These are phyloP conservation scores for Globodera ellingtonae DNA, from an alignment of 1,140 invertebrate genomes.

Conservation along the genomic window DNA sequence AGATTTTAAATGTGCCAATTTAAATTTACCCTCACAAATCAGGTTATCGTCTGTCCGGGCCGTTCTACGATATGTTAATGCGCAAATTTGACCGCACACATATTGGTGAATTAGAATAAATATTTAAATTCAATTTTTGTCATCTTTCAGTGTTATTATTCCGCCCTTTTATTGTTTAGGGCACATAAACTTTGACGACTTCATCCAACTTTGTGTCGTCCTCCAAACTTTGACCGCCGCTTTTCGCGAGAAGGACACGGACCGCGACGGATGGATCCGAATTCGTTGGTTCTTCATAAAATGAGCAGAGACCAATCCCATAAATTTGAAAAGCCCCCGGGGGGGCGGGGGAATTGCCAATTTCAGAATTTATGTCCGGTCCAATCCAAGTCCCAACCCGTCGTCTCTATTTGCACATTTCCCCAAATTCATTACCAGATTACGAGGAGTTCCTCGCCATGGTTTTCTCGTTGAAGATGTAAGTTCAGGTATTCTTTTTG, in stretches of 20 bases:
- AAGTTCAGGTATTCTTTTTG: conserved; percentile 11
- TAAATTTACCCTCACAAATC: background rate
- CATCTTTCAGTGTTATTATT: no score
- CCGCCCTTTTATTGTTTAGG: background rate
- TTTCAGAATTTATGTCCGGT: no score
- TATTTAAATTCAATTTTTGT: background rate
- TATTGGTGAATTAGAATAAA: conserved; percentile 68
- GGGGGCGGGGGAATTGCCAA: no score
- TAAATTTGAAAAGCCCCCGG: no score
- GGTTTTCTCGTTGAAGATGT: conserved; percentile 88
- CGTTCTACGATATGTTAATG: conserved; percentile 79
- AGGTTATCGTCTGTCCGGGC: conserved; percentile 78
- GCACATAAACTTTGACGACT: conserved; percentile 84
- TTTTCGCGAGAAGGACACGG: conserved; percentile 72
- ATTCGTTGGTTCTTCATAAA: background rate
- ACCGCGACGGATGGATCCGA: conserved; percentile 90
- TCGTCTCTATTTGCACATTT: no score
- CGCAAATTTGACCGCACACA: conserved; percentile 91
- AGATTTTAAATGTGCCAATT: background rate
- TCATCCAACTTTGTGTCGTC: conserved; percentile 76
- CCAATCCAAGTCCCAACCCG: no score
- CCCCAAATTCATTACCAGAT: conserved; percentile 69
- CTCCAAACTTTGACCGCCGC: conserved; percentile 62
- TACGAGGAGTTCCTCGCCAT: conserved; percentile 95
- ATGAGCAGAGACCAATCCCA: no score